Evolutionary conservation across 2,888 invertebrate species (phyloP), one percentile per base, ranked within the genome.

Genomic region (Conchocele bisecta): DNA sequence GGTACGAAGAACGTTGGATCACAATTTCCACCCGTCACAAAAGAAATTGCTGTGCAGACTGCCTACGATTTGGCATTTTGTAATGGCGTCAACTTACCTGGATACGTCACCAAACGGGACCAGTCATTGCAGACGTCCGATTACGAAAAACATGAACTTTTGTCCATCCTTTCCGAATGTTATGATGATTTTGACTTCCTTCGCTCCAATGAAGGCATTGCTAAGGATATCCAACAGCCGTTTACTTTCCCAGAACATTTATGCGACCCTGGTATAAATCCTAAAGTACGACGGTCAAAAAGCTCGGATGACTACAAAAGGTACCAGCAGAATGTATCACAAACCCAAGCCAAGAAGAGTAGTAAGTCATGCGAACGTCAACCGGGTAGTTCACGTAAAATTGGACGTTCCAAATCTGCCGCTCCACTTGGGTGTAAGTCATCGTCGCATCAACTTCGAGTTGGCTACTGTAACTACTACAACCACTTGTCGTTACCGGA

Each of bases 1-100:
- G 88, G 88, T 6, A 87, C 87, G 6, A 88, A 85, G 71, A 87
- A 86, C 54, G 86, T 87, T 53, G 83, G 84, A 0, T 81, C 86
- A 6, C 88, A 88, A 77, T 88, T 87, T 58, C 88, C 88, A 13
- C 87, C 86, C n/a, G 79, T 78, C 37, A 85, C 87, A 7, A 81
- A 81, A 58, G 88, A 88, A 65, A 86, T 83, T 81, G 83, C 82
- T 5, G 81, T 87, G 37, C 88, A 88, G 70, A 85, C 88, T 1
- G 78, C 82, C 29, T 29, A 48, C n/a, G 53, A 69, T 42, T 41
- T 31, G 20, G 41, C 41, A n/a, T 50, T 15, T 15, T 17, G 20
- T 5, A 67, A 70, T 20, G 64, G 51, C 24, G 22, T 28, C 42
- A 50, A 59, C 4, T 35, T 63, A 15, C n/a, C 39, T 1, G 13